These are phyloP conservation scores for Drosophila tristis DNA, from an alignment of 1,140 invertebrate genomes.

Conservation along the genomic window DNA sequence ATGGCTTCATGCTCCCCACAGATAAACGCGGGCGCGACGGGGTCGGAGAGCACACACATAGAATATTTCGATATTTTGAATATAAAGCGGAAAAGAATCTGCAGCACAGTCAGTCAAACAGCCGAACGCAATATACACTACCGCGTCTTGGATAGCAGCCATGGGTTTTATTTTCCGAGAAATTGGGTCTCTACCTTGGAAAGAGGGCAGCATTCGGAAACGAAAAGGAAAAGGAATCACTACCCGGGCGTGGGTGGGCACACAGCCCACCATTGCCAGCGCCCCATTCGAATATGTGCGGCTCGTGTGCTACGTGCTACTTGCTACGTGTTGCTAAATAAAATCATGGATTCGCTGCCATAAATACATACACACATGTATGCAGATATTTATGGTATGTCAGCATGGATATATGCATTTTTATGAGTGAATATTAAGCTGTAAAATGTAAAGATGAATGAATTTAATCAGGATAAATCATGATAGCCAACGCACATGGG, in stretches of 20 bases:
- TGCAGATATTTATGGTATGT: too few species aligned
- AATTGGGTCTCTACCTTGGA: too few species aligned
- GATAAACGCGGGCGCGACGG: neutral
- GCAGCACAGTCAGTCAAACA: too few species aligned
- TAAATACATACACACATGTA: too few species aligned
- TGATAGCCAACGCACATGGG: too few species aligned
- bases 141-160: too few species aligned
- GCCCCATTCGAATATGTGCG: neutral
- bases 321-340: slow-evolving; percentile 28
- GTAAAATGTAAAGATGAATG: slow-evolving; percentile 1
- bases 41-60: neutral
- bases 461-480: too few species aligned
- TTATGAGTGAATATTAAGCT: slow-evolving; percentile 31
- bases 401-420: slow-evolving; percentile 5
- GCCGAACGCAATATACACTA: too few species aligned
- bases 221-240: slow-evolving; percentile 16
- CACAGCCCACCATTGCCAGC: neutral
- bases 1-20: slow-evolving; percentile 8
- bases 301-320: neutral
- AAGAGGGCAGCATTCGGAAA: neutral
- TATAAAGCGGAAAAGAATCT: slow-evolving; percentile 5
- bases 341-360: slow-evolving; percentile 31
- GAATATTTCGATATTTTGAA: slow-evolving; percentile 23
- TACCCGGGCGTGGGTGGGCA: neutral
- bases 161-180: too few species aligned